Percentiles rank a stretch among this genome's conserved stretches.
These are phyloP conservation scores for Tholera decimalis DNA, from an alignment of 2,888 invertebrate genomes.

Conservation along the genomic window DNA sequence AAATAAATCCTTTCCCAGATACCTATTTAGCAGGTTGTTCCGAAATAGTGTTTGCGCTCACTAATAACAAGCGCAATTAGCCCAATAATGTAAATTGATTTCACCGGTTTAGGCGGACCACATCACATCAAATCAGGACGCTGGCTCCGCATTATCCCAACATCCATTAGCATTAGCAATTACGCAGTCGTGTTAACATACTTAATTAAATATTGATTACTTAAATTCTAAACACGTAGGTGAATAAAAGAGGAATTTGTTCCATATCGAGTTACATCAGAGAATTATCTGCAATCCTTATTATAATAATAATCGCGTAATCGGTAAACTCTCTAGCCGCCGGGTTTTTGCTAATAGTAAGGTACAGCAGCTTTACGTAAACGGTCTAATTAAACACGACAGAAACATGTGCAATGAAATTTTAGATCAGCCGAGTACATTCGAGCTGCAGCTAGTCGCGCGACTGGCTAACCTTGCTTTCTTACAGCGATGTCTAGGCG, in stretches of 20 bases:
- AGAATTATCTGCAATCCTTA: constrained; percentile 22
- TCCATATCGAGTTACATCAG: constrained; percentile 9
- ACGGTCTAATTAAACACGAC: constrained; percentile 61
- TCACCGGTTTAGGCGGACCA: constrained; percentile 48
- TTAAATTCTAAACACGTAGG: constrained; percentile 17
- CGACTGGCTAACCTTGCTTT: constrained; percentile 24
- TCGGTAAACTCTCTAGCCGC: constrained; percentile 17
- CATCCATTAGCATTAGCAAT: constrained; percentile 63
- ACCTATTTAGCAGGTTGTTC: constrained; percentile 30
- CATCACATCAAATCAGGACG: constrained; percentile 56
- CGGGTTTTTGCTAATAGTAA: constrained; percentile 29
- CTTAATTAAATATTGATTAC: constrained; percentile 45
- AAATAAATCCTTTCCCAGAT: background rate
- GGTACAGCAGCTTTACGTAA: constrained; percentile 39
- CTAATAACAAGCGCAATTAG: constrained; percentile 48
- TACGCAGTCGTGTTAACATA: constrained; percentile 46
- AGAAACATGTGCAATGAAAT: constrained; percentile 65
- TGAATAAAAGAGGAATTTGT: constrained; percentile 31
- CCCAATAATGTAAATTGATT: constrained; percentile 56
- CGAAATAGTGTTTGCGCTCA: constrained; percentile 41
- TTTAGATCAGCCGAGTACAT: constrained; percentile 55
- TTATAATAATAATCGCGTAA: constrained; percentile 30
- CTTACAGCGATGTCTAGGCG: constrained; percentile 39
- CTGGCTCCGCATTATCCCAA: constrained; percentile 46
- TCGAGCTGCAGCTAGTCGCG: constrained; percentile 27